Conservation (phyloP, 53 echinoderm and acorn worm species). For the Paracentrotus lividus region DNA sequence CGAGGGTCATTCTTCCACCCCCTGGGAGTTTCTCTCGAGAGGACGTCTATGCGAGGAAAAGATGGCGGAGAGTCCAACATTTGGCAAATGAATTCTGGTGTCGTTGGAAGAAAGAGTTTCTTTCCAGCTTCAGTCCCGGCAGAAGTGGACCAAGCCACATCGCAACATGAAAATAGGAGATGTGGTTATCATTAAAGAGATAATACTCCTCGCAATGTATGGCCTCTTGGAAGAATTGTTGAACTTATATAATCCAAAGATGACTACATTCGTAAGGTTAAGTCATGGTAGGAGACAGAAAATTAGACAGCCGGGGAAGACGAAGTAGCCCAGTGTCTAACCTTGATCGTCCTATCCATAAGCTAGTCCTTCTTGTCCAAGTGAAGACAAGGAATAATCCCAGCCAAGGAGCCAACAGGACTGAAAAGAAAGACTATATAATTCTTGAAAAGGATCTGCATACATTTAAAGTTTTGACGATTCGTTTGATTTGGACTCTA, state of each 20-base stretch:
- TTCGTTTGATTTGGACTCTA: background rate
- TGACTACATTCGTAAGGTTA: too few relatives aligned
- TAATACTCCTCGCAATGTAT: too few relatives aligned
- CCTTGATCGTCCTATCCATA: constrained; percentile 48
- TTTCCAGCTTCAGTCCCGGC: constrained; percentile 71
- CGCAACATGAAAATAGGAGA: constrained; percentile 70
- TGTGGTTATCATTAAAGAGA: constrained; percentile 13
- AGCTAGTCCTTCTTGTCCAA: constrained; percentile 51
- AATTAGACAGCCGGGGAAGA: background rate
- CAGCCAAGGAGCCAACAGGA: constrained; percentile 37
- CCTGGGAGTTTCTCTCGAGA: constrained; percentile 68
- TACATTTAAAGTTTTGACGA: background rate
- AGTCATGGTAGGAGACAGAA: too few relatives aligned
- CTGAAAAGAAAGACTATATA: background rate
- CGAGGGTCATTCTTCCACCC: constrained; percentile 68
- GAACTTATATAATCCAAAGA: too few relatives aligned
- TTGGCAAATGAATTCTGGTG: constrained; percentile 79
- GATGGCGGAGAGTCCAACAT: constrained; percentile 76
- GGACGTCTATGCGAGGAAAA: constrained; percentile 72
- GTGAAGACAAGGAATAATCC: too few relatives aligned
- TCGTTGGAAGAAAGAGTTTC: constrained; percentile 81
- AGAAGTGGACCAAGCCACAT: constrained; percentile 68
- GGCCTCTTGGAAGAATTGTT: too few relatives aligned
- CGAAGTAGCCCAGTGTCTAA: constrained; percentile 49
- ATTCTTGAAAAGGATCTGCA: background rate